These are phyloP conservation scores for Lordiphosa fenestrarum DNA, from an alignment of 2,888 invertebrate species.

Conservation along the genomic window DNA sequence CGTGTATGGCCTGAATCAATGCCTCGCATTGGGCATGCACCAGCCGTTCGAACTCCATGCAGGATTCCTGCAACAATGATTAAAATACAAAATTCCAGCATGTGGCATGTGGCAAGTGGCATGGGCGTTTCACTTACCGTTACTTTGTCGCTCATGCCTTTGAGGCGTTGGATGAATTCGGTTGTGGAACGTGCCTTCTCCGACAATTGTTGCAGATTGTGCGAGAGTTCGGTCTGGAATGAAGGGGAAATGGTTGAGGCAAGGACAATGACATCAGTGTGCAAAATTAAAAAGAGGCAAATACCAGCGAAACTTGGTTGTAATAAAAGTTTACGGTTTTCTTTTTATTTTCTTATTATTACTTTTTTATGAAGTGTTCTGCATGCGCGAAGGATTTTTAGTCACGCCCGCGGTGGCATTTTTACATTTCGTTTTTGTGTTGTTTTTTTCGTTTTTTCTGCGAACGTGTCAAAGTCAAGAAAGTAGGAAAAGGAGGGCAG, in stretches of 20 bases:
- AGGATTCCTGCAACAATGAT: slow-evolving; percentile 87
- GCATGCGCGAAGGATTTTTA: slow-evolving; percentile 48
- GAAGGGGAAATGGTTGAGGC: slow-evolving; percentile 4
- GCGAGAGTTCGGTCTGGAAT: slow-evolving; percentile 95
- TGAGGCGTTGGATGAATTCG: slow-evolving; percentile 97
- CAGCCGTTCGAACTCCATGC: slow-evolving; percentile 92
- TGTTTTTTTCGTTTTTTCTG: slow-evolving; percentile 4
- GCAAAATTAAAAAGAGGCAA: slow-evolving; percentile 33
- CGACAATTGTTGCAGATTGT: slow-evolving; percentile 97
- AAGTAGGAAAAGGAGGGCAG: background rate
- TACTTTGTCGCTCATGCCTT: slow-evolving; percentile 96
- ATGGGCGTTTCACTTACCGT: slow-evolving; percentile 90
- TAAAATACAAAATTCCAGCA: slow-evolving; percentile 13
- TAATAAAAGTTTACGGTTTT: slow-evolving; percentile 53
- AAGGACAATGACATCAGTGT: slow-evolving; percentile 57
- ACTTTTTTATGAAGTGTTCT: slow-evolving; percentile 59
- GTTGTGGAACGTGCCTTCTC: slow-evolving; percentile 98
- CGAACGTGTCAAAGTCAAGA: slow-evolving; percentile 51
- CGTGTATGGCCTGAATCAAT: slow-evolving; percentile 92
- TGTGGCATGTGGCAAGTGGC: background rate
- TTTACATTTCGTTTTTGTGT: slow-evolving; percentile 1
- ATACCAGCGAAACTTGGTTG: slow-evolving; percentile 21
- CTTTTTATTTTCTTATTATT: no score
- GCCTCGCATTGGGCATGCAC: slow-evolving; percentile 92
- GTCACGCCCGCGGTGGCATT: slow-evolving; percentile 62